phyloP scores from a whole-genome alignment of 2,888 invertebrate species.

The Pilophorus perplexus region DNA sequence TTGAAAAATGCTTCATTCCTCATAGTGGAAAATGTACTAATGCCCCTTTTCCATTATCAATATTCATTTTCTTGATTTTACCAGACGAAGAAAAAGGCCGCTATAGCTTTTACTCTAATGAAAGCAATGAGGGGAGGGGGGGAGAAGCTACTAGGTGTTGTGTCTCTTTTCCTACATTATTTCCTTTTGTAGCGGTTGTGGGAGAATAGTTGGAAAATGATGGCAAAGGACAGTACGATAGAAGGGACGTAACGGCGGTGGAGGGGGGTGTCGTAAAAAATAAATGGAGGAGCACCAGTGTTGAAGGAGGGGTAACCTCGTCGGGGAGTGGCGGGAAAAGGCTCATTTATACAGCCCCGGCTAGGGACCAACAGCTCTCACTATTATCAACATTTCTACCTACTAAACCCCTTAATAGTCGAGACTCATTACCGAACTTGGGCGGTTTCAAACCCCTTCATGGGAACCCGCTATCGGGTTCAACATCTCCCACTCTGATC shows the following conservation, averaged over 20 bases:
- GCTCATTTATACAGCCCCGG: not conserved
- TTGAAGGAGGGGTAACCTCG: not conserved
- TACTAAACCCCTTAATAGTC: not conserved
- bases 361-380: not conserved
- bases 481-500: too few species aligned
- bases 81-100: not conserved
- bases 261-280: too few species aligned
- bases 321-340: not conserved
- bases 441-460: too few species aligned
- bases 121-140: slow-evolving; percentile 9
- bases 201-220: slow-evolving; percentile 2
- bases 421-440: not conserved
- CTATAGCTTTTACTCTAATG: slow-evolving; percentile 7
- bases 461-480: too few species aligned
- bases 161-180: not conserved
- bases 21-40: slow-evolving; percentile 6
- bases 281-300: not conserved
- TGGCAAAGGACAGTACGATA: slow-evolving; percentile 1
- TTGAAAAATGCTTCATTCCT: slow-evolving; percentile 1
- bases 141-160: not conserved
- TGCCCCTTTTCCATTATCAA: slow-evolving; percentile 3
- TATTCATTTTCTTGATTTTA: slow-evolving; percentile 2
- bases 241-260: too few species aligned
- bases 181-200: not conserved
- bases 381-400: too few species aligned